These are phyloP conservation scores for Chymomyza amoena DNA, from an alignment of 2,888 invertebrate species.

Conservation along the genomic window DNA sequence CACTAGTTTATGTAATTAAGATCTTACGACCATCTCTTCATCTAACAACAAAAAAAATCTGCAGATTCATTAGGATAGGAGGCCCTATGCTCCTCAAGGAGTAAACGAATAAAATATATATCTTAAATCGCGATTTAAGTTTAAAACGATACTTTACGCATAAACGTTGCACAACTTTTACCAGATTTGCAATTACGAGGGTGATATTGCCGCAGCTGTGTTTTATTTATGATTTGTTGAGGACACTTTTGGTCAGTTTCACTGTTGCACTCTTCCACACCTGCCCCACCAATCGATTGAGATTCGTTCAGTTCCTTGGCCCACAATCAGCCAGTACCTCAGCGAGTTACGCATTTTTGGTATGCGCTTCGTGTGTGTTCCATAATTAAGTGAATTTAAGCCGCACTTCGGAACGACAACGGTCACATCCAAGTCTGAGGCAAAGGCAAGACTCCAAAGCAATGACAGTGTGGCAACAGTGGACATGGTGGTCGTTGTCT, in stretches of 20 bases:
- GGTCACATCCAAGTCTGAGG: neutral
- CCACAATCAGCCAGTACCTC: neutral
- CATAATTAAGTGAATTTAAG: slow-evolving; percentile 77
- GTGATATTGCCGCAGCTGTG: neutral
- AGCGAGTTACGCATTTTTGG: slow-evolving; percentile 33
- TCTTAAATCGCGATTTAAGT: neutral
- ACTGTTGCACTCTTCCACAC: neutral
- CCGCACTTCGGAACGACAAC: slow-evolving; percentile 43
- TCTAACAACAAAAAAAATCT: too few relatives aligned
- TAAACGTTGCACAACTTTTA: neutral
- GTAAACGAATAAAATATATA: too few relatives aligned
- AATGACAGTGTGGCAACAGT: neutral
- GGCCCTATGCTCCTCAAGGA: too few relatives aligned
- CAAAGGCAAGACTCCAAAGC: neutral
- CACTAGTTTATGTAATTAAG: too few relatives aligned
- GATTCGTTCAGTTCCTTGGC: neutral
- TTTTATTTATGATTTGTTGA: slow-evolving; percentile 72
- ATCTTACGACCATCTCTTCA: too few relatives aligned
- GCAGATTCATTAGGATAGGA: too few relatives aligned
- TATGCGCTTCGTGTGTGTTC: slow-evolving; percentile 77
- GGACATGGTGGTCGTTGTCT: slow-evolving; percentile 53
- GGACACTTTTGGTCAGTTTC: slow-evolving; percentile 36
- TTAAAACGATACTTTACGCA: neutral
- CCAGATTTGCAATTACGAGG: slow-evolving; percentile 46
- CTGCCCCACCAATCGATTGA: neutral